These are phyloP conservation scores for Amphipoea lucens DNA, from an alignment of 2,888 invertebrate genomes.

Conservation along the genomic window DNA sequence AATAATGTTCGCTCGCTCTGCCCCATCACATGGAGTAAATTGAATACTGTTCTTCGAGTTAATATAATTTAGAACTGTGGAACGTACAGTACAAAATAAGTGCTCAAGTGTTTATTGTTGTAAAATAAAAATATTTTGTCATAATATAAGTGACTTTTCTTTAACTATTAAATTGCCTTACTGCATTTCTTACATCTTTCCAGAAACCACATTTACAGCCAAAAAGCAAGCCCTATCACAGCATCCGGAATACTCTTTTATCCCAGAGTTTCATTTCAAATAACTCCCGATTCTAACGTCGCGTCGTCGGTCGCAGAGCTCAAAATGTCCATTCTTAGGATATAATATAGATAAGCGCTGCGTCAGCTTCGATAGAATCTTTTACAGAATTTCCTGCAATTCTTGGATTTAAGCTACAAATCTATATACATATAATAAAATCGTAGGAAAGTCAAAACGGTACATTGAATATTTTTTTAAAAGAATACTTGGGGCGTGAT, in stretches of 20 bases:
- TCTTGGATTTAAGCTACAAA: constrained; percentile 12
- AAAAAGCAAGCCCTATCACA: constrained; percentile 8
- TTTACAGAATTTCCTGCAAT: constrained; percentile 11
- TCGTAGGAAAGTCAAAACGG: too few species aligned
- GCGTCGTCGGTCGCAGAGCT: constrained; percentile 36
- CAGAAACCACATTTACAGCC: background rate
- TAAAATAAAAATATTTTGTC: too few species aligned
- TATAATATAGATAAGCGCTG: constrained; percentile 49
- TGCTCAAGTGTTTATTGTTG: too few species aligned
- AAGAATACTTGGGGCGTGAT: too few species aligned
- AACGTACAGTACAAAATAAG: too few species aligned
- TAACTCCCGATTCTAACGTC: constrained; percentile 25
- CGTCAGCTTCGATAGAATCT: constrained; percentile 34
- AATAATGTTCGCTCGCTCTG: background rate
- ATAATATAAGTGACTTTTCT: too few species aligned
- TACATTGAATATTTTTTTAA: too few species aligned
- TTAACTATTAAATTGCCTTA: too few species aligned
- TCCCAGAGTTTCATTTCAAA: constrained; percentile 34
- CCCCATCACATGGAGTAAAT: background rate
- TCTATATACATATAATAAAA: too few species aligned
- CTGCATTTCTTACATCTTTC: background rate
- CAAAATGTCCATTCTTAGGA: constrained; percentile 50
- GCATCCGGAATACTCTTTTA: constrained; percentile 14
- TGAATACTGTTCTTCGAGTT: background rate
- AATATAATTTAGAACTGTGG: background rate